These are phyloP conservation scores for Clytia hemisphaerica DNA, from an alignment of 30 jellyfish, hydroid and myxozoan genomes.

Conservation along the genomic window DNA sequence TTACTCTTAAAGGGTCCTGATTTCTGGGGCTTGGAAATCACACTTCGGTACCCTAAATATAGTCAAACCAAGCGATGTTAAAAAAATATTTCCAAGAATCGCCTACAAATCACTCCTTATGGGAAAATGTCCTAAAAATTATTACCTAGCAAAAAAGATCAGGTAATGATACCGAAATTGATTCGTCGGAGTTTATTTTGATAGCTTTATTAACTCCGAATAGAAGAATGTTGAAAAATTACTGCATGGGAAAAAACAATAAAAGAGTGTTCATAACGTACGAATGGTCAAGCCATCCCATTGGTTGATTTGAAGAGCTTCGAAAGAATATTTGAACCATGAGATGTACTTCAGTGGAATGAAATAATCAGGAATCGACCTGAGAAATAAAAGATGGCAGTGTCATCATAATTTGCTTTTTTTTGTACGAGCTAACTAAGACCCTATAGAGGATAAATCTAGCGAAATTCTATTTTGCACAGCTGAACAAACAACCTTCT, in stretches of 20 bases:
- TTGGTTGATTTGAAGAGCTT: constrained; percentile 76
- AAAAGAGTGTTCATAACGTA: too few relatives aligned
- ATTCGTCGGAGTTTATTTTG: background rate
- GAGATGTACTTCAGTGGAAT: constrained; percentile 82
- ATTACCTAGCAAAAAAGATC: background rate
- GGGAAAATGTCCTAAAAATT: too few relatives aligned
- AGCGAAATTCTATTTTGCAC: too few relatives aligned
- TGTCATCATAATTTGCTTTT: too few relatives aligned
- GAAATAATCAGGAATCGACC: constrained; percentile 94
- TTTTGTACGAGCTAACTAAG: too few relatives aligned
- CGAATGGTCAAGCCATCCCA: constrained; percentile 96
- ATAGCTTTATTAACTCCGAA: background rate
- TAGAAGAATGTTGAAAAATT: background rate
- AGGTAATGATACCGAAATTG: background rate
- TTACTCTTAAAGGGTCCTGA: too few relatives aligned
- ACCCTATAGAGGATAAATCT: too few relatives aligned
- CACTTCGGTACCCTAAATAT: background rate
- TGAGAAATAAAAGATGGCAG: constrained; percentile 13
- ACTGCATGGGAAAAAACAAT: too few relatives aligned
- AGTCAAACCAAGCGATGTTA: too few relatives aligned
- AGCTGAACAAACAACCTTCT: too few relatives aligned
- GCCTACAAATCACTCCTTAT: too few relatives aligned
- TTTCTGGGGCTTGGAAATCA: background rate
- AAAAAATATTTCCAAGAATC: background rate
- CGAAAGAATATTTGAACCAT: constrained; percentile 94